These are phyloP conservation scores for Phalacrocorax brasilianus DNA, from an alignment of 2,113 vertebrate species.

Conservation along the genomic window DNA sequence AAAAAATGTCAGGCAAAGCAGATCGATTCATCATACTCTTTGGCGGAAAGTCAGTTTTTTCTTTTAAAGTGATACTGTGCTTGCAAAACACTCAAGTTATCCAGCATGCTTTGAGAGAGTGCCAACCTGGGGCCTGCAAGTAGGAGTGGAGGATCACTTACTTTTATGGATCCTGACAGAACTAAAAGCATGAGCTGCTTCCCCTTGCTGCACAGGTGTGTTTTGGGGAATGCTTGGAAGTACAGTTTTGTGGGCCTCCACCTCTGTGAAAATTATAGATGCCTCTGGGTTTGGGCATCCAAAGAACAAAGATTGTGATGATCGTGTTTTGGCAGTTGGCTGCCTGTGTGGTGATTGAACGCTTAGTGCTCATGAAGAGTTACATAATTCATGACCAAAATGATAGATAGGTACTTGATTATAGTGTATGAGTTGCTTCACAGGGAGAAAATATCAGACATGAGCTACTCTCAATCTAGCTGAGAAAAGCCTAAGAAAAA, in stretches of 20 bases:
- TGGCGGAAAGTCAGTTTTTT: neutral
- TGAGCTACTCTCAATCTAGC: conserved; percentile 27
- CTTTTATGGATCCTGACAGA: neutral
- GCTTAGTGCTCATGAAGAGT: conserved; percentile 35
- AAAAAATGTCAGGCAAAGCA: neutral
- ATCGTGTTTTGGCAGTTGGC: conserved; percentile 61
- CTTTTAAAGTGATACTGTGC: neutral
- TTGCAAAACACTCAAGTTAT: neutral
- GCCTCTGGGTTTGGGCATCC: conserved; percentile 48
- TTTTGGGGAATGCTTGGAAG: conserved; percentile 3
- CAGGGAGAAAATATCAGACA: conserved; percentile 53
- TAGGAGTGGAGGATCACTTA: neutral
- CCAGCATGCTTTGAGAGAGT: accelerated
- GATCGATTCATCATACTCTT: neutral
- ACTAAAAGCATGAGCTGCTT: neutral
- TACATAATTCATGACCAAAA: conserved; percentile 64
- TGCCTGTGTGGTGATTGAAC: conserved; percentile 38
- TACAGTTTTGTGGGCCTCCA: conserved; percentile 26
- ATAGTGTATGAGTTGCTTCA: conserved; percentile 58
- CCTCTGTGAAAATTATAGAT: conserved; percentile 41
- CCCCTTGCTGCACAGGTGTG: neutral
- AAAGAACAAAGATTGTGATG: conserved; percentile 29
- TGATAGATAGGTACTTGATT: conserved; percentile 65
- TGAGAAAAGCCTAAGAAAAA: conserved; percentile 44
- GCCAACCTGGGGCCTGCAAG: neutral